These are phyloP conservation scores for Drosophila subobscura DNA, from an alignment of 1,140 invertebrate genomes.

Conservation along the genomic window DNA sequence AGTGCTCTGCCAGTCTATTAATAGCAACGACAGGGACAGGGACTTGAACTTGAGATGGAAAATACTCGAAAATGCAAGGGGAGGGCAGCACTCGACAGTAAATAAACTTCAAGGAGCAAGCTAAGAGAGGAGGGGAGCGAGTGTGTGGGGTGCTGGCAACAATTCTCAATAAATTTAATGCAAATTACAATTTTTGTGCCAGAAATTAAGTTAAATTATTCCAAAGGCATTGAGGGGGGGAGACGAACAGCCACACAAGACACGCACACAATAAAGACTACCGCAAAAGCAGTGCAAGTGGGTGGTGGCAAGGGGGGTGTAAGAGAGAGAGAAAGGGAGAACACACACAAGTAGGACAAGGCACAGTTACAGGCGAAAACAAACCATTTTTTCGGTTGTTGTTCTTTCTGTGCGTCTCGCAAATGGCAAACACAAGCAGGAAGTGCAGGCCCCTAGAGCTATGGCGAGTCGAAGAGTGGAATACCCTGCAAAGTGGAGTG, in stretches of 20 bases:
- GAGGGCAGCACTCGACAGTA: background rate
- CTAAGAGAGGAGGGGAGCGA: too few species aligned
- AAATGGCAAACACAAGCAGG: conserved; percentile 59
- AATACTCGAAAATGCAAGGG: too few species aligned
- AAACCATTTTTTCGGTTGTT: conserved; percentile 36
- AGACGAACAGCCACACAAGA: background rate
- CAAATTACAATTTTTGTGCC: conserved; percentile 77
- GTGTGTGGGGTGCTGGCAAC: background rate
- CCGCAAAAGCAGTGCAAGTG: conserved; percentile 61
- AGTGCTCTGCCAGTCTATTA: conserved; percentile 29
- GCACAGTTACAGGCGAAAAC: conserved; percentile 32
- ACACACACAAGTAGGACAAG: conserved; percentile 44
- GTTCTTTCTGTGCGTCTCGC: conserved; percentile 41
- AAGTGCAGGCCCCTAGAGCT: too few species aligned
- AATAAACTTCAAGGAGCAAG: conserved; percentile 4
- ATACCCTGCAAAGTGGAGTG: too few species aligned
- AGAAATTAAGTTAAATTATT: conserved; percentile 81
- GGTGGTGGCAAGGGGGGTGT: background rate
- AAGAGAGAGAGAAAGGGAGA: background rate
- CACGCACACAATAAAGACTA: conserved; percentile 54
- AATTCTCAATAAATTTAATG: conserved; percentile 76
- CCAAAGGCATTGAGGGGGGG: conserved; percentile 42
- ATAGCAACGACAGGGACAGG: conserved; percentile 15
- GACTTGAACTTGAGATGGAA: conserved; percentile 34
- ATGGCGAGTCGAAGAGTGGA: too few species aligned